phyloP scores from a whole-genome alignment of 30 jellyfish, hydroid and myxozoan species.

The Turritopsis rubra region DNA sequence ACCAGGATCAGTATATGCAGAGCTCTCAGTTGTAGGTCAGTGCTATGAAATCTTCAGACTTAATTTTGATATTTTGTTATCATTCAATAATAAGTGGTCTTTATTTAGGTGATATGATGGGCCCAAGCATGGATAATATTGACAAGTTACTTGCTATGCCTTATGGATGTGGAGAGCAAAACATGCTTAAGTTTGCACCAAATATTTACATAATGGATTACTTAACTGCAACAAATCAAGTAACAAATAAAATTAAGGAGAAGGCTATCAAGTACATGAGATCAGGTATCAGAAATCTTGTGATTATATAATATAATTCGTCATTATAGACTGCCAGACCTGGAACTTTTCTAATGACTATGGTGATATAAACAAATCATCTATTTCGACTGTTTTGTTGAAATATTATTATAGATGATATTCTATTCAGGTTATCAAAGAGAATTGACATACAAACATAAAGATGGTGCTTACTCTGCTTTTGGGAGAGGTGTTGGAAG shows the following conservation, averaged over 20 bases:
- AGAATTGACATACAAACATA: conserved; percentile 60
- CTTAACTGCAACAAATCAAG: conserved; percentile 45
- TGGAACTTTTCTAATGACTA: too few relatives aligned
- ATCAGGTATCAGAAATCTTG: conserved; percentile 42
- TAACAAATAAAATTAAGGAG: conserved; percentile 33
- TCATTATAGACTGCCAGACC: too few relatives aligned
- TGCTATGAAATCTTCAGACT: not conserved
- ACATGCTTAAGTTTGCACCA: conserved; percentile 83
- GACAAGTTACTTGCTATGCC: conserved; percentile 77
- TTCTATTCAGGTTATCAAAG: conserved; percentile 55
- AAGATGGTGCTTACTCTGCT: conserved; percentile 65
- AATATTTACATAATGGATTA: conserved; percentile 63
- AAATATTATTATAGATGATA: not conserved
- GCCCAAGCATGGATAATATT: conserved; percentile 52
- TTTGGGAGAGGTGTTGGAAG: conserved; percentile 68
- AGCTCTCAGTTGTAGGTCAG: conserved; percentile 76
- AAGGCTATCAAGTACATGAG: conserved; percentile 51
- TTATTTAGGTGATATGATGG: conserved; percentile 60
- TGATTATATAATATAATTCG: too few relatives aligned
- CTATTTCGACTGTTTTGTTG: too few relatives aligned
- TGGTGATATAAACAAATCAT: too few relatives aligned
- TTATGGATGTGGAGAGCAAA: conserved; percentile 83
- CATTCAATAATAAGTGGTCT: not conserved
- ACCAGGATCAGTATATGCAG: conserved; percentile 56
- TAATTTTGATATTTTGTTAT: not conserved